Evolutionary conservation across 1,140 invertebrate genomes (phyloP).

Genomic region (Lepidurus arcticus): DNA sequence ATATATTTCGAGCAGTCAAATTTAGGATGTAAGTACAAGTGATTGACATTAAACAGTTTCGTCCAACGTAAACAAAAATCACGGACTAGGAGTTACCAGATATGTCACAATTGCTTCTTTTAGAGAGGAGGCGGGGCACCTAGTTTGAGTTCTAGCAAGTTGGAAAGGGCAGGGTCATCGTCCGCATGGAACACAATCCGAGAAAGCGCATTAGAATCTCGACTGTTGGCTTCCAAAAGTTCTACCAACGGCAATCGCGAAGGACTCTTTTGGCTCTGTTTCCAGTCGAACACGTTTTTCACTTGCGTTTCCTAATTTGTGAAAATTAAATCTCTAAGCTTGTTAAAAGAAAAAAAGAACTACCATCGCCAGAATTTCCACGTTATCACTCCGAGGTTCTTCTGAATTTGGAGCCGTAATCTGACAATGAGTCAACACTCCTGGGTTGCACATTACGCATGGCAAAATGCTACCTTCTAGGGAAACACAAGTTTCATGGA

Average conservation of each 20-base stretch:
- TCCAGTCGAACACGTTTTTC: background rate
- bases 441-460: background rate
- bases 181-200: background rate
- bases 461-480: background rate
- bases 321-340: background rate
- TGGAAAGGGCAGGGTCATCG: background rate
- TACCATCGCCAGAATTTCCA: background rate
- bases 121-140: background rate
- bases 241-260: background rate
- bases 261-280: background rate
- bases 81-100: too few species aligned
- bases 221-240: background rate
- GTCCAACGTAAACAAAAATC: too few species aligned
- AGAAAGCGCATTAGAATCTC: background rate
- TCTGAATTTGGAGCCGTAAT: background rate
- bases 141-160: background rate
- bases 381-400: background rate
- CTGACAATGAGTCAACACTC: background rate
- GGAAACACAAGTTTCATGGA: background rate
- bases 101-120: too few species aligned
- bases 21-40: too few species aligned
- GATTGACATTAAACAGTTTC: too few species aligned
- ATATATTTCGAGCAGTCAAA: too few species aligned
- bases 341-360: background rate
- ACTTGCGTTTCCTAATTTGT: background rate